These are phyloP conservation scores for Lathamus discolor DNA, from an alignment of 2,113 vertebrate species.

Conservation along the genomic window DNA sequence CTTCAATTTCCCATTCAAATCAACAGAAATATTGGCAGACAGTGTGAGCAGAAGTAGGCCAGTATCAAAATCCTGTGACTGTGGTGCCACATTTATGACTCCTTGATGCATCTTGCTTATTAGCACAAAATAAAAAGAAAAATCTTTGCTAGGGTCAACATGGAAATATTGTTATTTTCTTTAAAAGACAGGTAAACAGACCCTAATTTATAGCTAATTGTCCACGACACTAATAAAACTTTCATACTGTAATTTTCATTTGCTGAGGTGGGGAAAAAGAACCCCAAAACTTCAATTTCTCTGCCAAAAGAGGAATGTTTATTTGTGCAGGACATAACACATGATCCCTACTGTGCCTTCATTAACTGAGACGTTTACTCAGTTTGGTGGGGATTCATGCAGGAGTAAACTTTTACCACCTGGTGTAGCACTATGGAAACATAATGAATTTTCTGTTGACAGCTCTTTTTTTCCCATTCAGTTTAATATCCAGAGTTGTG, in stretches of 20 bases:
- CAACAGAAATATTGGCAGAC: not conserved
- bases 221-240: not conserved
- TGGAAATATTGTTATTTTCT: not conserved
- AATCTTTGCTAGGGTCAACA: not conserved
- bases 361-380: not conserved
- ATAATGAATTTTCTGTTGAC: not conserved
- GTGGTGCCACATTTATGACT: not conserved
- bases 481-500: not conserved
- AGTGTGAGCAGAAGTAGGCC: not conserved
- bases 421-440: not conserved
- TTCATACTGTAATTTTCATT: not conserved
- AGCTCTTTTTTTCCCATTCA: not conserved
- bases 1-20: not conserved
- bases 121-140: not conserved
- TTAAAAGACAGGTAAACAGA: not conserved
- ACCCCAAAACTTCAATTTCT: not conserved
- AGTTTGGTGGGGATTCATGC: not conserved
- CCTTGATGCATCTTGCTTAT: not conserved
- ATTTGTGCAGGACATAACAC: not conserved
- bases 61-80: not conserved
- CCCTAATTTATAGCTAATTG: not conserved
- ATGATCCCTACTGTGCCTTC: not conserved
- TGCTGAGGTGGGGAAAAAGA: not conserved
- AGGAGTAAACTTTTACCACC: not conserved
- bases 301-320: not conserved